Base-by-base conservation (phyloP, 2,888 invertebrate genomes). In the Lasius fuliginosus region DNA sequence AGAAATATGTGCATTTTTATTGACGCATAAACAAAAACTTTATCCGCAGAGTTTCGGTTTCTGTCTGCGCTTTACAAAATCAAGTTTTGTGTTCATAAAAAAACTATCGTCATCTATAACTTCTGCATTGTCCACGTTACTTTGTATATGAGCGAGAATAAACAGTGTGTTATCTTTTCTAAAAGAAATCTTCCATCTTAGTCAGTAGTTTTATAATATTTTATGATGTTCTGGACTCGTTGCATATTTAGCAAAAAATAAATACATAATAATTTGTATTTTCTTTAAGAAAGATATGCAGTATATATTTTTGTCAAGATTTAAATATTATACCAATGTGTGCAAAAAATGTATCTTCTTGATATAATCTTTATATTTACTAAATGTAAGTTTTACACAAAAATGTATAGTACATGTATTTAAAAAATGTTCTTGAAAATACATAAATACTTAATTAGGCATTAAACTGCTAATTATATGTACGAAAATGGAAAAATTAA, bases 131-230 rank as follows among this genome's bases (percentile, higher is more conserved):
- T 75, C 79, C 81, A 79, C 69, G 33, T 89, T 89, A 88, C 73
- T 88, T 90, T 90, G 87, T 89, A 89, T n/a, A 86, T 85, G 83
- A 87, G 77, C 36, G 65, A 86, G 53, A 86, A 89, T 88, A 89
- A 88, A 90, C 82, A 83, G 75, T 79, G 67, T 85, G 82, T 87
- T 88, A 89, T 88, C 89, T 88, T 89, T 89, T 89, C 82, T 89
- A 89, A 73, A 85, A 82, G 64, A 82, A 71, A 74, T 4, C 36
- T 67, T 53, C 23, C 11, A 33, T 36, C 12, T 64, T 68, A 15
- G 15, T 18, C 27, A 40, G n/a, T 9, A 27, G 36, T 6, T 56
- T 8, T 40, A 30, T 11, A 15, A 46, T 30, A 6, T 23, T 18
- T 65, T 5, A 53, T 53, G n/a, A n/a, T 53, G 6, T 65, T 68